Evolutionary conservation across 2,888 invertebrate species (phyloP), one percentile per base, ranked within the genome.

Genomic region (Chloromyia formosa): DNA sequence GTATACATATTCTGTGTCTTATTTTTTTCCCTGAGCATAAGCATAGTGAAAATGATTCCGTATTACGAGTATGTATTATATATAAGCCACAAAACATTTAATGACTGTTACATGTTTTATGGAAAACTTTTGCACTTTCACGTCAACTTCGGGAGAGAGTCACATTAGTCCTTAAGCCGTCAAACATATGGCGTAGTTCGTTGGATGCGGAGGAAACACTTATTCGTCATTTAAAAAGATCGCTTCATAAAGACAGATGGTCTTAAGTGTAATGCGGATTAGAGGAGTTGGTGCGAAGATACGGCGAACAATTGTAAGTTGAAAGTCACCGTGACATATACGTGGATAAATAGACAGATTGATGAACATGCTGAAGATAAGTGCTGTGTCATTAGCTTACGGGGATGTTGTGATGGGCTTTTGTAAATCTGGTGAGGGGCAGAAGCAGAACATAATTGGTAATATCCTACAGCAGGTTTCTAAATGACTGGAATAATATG

Each of bases 41-140:
- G 16, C 16, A 49, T 12, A n/a, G 12, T 49, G 49, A 2, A 12
- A 35, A n/a, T 49, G 49, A 49, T 10, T 49, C 49, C 16, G 49
- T n/a, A 4, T 35, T 35, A 49, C 4, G 42, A 42, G 42, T 42
- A n/a, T 3, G 49, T 49, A 35, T n/a, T n/a, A 10, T 49, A 49
- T 10, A 49, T 35, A 49, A 49, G 49, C 49, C 49, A n/a, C 16
- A n/a, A n/a, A 49, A 49, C 49, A 49, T 49, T 49, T 49, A 49
- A 49, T 49, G 49, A 49, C 49, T 49, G 12, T 49, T 49, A 49
- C 49, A 49, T 49, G 49, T 49, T 49, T 49, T 49, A 49, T 49
- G 16, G 49, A n/a, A 49, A 49, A 49, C 49, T 49, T 49, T 12
- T 7, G 16, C 49, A 49, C 49, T 35, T 35, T 35, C 27, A 49